Evolutionary conservation across 2,113 vertebrate species (phyloP).

Genomic region (Telmatochromis sp.): DNA sequence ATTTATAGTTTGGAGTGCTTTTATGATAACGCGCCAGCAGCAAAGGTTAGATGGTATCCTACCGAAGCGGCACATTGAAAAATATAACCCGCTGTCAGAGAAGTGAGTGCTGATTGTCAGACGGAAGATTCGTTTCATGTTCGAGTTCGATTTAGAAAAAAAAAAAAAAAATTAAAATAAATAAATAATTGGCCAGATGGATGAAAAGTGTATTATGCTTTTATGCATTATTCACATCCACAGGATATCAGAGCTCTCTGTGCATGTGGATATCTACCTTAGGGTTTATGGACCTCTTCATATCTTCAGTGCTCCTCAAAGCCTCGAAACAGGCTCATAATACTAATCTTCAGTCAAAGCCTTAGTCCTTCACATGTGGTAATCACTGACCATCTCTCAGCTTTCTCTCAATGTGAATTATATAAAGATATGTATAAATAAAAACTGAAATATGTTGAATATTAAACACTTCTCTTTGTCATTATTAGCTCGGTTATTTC

Average conservation of each 20-base stretch:
- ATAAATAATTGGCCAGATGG: not conserved
- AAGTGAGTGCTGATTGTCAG: not conserved
- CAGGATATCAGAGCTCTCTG: not conserved
- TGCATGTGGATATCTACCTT: not conserved
- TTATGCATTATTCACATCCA: not conserved
- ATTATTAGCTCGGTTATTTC: not conserved
- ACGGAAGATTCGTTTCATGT: not conserved
- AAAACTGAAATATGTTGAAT: not conserved
- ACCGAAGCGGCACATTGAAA: not conserved
- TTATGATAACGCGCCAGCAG: not conserved
- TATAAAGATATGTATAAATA: not conserved
- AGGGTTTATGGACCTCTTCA: not conserved
- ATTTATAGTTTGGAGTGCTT: not conserved
- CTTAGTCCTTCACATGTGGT: not conserved
- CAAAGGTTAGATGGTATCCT: not conserved
- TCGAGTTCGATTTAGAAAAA: not conserved
- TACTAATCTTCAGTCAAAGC: not conserved
- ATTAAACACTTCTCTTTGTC: not conserved
- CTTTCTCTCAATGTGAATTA: not conserved
- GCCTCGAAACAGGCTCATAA: not conserved
- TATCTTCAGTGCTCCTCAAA: not conserved
- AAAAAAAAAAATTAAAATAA: rapidly evolving
- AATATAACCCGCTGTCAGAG: not conserved
- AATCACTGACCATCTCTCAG: not conserved
- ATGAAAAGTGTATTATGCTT: not conserved